Percentiles rank a stretch among this genome's conserved stretches.
Conservation (phyloP, 64 coral and sea anemone species). For the Acropora tenuis region DNA sequence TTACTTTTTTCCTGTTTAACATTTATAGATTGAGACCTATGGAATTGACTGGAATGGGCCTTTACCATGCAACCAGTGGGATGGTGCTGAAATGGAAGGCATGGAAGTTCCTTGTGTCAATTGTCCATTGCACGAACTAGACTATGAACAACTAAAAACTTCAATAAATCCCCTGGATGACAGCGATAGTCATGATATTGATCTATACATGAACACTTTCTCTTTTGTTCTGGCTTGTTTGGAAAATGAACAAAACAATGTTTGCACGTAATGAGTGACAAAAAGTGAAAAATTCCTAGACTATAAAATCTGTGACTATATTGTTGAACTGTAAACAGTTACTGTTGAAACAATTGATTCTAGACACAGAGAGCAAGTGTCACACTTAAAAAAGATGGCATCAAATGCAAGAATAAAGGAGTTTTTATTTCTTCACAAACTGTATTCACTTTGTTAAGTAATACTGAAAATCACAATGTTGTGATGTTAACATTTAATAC, state of each 20-base stretch:
- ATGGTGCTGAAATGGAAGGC: conserved; percentile 60
- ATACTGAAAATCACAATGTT: not conserved
- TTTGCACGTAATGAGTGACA: not conserved
- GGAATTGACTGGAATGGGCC: conserved; percentile 84
- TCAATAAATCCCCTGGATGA: conserved; percentile 39
- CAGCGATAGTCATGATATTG: conserved; percentile 61
- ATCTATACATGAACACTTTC: conserved; percentile 39
- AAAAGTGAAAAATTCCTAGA: not conserved
- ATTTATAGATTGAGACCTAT: conserved; percentile 35
- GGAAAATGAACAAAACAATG: not conserved
- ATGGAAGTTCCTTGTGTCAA: conserved; percentile 43
- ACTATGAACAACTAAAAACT: not conserved
- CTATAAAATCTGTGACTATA: not conserved
- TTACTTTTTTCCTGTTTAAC: conserved; percentile 6
- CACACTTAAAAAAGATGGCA: not conserved
- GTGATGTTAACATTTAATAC: not conserved
- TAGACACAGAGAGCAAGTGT: not conserved
- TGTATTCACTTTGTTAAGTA: not conserved
- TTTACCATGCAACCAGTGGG: conserved; percentile 74
- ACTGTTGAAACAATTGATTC: not conserved
- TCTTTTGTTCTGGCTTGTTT: conserved; percentile 48
- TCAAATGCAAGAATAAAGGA: not conserved
- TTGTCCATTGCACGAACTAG: conserved; percentile 40
- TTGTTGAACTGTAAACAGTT: not conserved
- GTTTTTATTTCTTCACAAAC: not conserved